Evolutionary conservation across 1,140 invertebrate species (phyloP), one percentile per base, ranked within the genome.

Genomic region (Drosophila albomicans): DNA sequence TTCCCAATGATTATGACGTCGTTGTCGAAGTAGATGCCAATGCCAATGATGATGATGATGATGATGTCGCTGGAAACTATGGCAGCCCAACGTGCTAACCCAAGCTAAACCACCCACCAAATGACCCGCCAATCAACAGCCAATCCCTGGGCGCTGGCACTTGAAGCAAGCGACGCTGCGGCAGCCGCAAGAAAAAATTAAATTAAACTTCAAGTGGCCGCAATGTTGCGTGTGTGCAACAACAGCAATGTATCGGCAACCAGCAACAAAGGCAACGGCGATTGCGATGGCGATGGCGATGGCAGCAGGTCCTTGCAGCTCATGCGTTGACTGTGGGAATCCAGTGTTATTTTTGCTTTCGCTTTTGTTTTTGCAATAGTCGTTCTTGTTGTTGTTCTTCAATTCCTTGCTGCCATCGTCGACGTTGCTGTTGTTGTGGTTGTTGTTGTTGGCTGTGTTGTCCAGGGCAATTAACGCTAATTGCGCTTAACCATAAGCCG

Each of bases 131-230:
- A 72, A 72, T 71, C 68, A 69, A 58, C 57, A 84, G 78, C 82
- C 80, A 89, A 73, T 89, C 86, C 85, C 81, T 69, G 82, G 78
- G 66, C 75, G 72, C 85, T 61, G 67, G 64, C 82, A 86, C 82
- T 87, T 79, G 72, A 85, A 75, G 63, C 65, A 69, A 75, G 46
- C 85, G 85, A 70, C 80, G 84, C 62, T 84, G 52, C 30, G 73
- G 70, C 85, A 85, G 81, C 81, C 85, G 81, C 81, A 89, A 84
- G 77, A 79, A 77, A 81, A 81, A 89, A 89, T 78, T 89, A 73
- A 89, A 89, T 89, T 89, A 81, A 85, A 85, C 78, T 85, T 90
- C 81, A 85, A 89, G 85, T 85, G 85, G 81, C 78, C 81, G 74
- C 84, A 82, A 80, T 78, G 75, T 77, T 72, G 69, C 75, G 75